Evolutionary conservation across 2,113 vertebrate genomes (phyloP).

Genomic region (Aldabrachelys gigantea): DNA sequence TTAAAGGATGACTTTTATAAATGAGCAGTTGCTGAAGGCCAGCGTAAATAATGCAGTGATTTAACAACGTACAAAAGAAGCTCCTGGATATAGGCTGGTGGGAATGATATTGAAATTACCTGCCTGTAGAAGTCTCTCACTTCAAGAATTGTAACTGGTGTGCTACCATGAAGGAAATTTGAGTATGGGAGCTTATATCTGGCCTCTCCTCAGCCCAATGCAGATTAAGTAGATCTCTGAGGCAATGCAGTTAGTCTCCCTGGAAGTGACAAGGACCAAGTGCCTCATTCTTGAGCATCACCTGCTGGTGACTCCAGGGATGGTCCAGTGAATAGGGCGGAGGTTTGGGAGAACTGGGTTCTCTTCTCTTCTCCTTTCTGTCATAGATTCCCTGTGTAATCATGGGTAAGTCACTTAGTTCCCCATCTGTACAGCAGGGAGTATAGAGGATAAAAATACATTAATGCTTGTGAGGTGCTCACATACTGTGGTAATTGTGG

Average conservation of each 20-base stretch:
- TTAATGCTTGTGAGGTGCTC: neutral
- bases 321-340: accelerated
- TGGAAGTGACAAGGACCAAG: accelerated
- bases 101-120: neutral
- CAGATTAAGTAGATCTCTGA: neutral
- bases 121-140: neutral
- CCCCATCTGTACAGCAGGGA: neutral
- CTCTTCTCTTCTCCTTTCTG: neutral
- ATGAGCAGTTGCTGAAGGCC: neutral
- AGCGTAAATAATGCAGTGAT: neutral
- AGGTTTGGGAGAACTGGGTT: neutral
- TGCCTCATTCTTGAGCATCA: neutral
- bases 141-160: neutral
- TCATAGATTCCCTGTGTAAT: neutral
- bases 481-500: neutral
- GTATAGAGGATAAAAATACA: neutral
- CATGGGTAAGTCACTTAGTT: neutral
- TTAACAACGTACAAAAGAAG: neutral
- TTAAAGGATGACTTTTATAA: neutral
- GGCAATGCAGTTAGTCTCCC: neutral
- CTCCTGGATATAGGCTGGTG: accelerated
- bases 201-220: neutral
- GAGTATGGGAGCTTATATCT: neutral
- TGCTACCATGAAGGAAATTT: neutral
- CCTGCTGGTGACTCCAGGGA: neutral